Conservation (phyloP, 2,113 vertebrate genomes). For the Oryzias woworae region DNA sequence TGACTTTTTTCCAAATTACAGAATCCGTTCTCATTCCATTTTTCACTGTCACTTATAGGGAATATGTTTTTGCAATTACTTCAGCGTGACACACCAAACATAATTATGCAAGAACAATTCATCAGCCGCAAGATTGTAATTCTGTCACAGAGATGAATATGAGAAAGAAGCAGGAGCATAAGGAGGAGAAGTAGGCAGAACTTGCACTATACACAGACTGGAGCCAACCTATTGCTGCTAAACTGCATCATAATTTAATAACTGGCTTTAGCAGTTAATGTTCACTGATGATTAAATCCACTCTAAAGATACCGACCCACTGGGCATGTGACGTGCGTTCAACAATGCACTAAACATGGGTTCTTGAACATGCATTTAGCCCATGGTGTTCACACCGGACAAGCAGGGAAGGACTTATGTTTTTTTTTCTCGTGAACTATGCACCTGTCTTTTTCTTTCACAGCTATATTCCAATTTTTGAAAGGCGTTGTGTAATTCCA, state of each 20-base stretch:
- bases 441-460: too few relatives aligned
- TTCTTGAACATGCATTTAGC: constrained; percentile 23
- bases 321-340: constrained; percentile 32
- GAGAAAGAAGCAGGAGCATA: constrained; percentile 12
- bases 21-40: background rate
- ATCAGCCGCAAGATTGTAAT: constrained; percentile 27
- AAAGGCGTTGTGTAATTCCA: too few relatives aligned
- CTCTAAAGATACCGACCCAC: constrained; percentile 37
- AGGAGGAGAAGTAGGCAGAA: constrained; percentile 31
- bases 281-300: constrained; percentile 35
- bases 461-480: too few relatives aligned
- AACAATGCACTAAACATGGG: constrained; percentile 32
- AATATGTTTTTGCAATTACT: constrained; percentile 4
- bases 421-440: too few relatives aligned
- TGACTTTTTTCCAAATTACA: too few relatives aligned
- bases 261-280: constrained; percentile 37
- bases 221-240: constrained; percentile 43
- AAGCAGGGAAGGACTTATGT: too few relatives aligned
- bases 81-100: constrained; percentile 13
- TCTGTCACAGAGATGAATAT: constrained; percentile 23
- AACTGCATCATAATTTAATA: constrained; percentile 29
- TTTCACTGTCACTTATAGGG: background rate
- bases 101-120: constrained; percentile 11
- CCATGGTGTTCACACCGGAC: too few relatives aligned
- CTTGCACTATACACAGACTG: constrained; percentile 12